Percentiles rank a stretch among this genome's conserved stretches.
These are phyloP conservation scores for Spinibarbus caldwelli DNA, from an alignment of 2,797 vertebrate species.

Conservation along the genomic window DNA sequence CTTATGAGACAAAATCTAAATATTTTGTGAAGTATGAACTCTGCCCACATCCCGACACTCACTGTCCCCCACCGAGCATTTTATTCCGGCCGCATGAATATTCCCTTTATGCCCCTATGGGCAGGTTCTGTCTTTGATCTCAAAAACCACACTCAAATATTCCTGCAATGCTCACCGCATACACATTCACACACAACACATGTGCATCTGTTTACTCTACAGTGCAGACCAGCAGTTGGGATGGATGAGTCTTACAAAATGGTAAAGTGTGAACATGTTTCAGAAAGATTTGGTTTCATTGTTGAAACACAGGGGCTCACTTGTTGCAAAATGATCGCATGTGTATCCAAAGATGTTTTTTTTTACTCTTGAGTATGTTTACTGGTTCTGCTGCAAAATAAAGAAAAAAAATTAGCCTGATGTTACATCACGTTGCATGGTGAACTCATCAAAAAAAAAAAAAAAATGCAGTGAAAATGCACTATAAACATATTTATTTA, in stretches of 20 bases:
- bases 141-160: conserved; percentile 57
- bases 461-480: background rate
- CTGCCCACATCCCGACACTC: conserved; percentile 19
- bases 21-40: conserved; percentile 8
- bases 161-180: conserved; percentile 57
- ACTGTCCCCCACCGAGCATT: conserved; percentile 24
- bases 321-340: conserved; percentile 11
- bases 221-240: conserved; percentile 16
- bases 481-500: no score
- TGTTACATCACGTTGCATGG: background rate
- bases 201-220: conserved; percentile 56
- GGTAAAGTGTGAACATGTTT: conserved; percentile 25
- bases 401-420: background rate
- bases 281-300: conserved; percentile 27
- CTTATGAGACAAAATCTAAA: conserved; percentile 5
- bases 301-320: conserved; percentile 1
- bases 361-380: background rate
- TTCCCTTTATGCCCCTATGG: conserved; percentile 34
- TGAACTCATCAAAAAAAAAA: background rate
- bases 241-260: conserved; percentile 13
- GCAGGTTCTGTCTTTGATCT: conserved; percentile 48
- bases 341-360: background rate
- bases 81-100: conserved; percentile 36
- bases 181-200: conserved; percentile 53
- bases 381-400: background rate